phyloP scores from a whole-genome alignment of 30 jellyfish, hydroid and myxozoan species.

The Pelagia noctiluca region DNA sequence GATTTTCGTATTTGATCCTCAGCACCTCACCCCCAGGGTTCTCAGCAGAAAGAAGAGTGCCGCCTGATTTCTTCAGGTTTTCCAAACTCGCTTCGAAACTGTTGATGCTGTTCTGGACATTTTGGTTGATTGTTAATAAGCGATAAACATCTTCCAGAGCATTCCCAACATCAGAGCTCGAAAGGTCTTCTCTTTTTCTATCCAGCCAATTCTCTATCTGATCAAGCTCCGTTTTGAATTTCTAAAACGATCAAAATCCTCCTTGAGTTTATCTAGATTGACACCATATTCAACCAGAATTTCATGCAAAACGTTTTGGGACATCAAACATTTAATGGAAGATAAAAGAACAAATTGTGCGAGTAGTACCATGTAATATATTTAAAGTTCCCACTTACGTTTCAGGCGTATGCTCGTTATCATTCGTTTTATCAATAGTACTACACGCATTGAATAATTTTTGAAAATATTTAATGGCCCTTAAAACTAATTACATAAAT shows the following conservation, averaged over 20 bases:
- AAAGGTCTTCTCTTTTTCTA: slow-evolving; percentile 31
- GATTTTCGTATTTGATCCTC: slow-evolving; percentile 37
- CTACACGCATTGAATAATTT: no score
- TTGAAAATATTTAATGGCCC: no score
- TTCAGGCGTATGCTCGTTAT: no score
- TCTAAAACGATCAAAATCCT: slow-evolving; percentile 12
- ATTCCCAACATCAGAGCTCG: slow-evolving; percentile 15
- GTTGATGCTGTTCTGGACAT: slow-evolving; percentile 28
- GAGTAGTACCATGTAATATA: no score
- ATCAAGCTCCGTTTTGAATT: slow-evolving; percentile 58
- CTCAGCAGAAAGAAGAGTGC: background rate
- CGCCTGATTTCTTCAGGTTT: slow-evolving; percentile 38
- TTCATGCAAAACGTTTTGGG: no score
- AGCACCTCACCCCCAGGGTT: slow-evolving; percentile 10
- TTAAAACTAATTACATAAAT: background rate
- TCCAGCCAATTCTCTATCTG: slow-evolving; percentile 68
- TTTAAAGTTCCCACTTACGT: no score
- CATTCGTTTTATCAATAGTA: no score
- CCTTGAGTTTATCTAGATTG: no score
- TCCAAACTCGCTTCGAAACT: slow-evolving; percentile 25
- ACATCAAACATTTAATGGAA: no score
- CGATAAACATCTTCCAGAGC: slow-evolving; percentile 47
- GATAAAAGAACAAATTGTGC: no score
- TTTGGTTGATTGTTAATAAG: slow-evolving; percentile 16
- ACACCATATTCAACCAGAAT: no score